phyloP scores from a whole-genome alignment of 1,140 invertebrate genomes.

The Hyles euphorbiae region DNA sequence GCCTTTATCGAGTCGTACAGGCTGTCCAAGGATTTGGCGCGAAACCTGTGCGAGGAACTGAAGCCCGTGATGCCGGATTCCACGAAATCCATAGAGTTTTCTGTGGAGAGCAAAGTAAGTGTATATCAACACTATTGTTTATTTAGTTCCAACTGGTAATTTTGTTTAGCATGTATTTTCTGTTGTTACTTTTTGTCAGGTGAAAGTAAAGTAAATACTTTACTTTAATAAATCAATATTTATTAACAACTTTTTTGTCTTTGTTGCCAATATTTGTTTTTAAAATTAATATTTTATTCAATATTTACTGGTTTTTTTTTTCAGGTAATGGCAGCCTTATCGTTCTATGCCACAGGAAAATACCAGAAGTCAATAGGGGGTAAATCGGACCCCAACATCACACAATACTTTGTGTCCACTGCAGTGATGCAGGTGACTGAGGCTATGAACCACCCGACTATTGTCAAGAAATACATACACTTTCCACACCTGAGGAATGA shows the following conservation, averaged over 20 bases:
- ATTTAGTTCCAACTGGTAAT: neutral
- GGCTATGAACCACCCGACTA: conserved; percentile 52
- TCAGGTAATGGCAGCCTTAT: conserved; percentile 55
- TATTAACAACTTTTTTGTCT: neutral
- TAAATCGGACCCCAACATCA: conserved; percentile 52
- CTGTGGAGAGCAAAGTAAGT: conserved; percentile 60
- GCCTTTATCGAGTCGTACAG: conserved; percentile 56
- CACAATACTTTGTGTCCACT: conserved; percentile 59
- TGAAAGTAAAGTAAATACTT: too few species aligned
- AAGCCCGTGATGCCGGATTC: conserved; percentile 63
- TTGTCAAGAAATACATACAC: conserved; percentile 65
- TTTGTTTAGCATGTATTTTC: neutral
- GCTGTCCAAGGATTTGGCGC: conserved; percentile 55
- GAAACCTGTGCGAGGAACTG: conserved; percentile 54
- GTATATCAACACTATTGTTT: neutral
- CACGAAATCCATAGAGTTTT: conserved; percentile 58
- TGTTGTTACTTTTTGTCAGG: neutral
- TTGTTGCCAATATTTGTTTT: neutral
- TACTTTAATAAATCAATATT: too few species aligned
- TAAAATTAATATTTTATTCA: conserved; percentile 1
- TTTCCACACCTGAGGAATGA: conserved; percentile 61
- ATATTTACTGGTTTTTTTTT: conserved; percentile 5
- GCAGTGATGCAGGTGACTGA: conserved; percentile 60
- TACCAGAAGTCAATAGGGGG: conserved; percentile 56
- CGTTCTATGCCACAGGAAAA: conserved; percentile 61